These are phyloP conservation scores for Falco cherrug DNA, from an alignment of 2,797 vertebrate species.

Conservation along the genomic window DNA sequence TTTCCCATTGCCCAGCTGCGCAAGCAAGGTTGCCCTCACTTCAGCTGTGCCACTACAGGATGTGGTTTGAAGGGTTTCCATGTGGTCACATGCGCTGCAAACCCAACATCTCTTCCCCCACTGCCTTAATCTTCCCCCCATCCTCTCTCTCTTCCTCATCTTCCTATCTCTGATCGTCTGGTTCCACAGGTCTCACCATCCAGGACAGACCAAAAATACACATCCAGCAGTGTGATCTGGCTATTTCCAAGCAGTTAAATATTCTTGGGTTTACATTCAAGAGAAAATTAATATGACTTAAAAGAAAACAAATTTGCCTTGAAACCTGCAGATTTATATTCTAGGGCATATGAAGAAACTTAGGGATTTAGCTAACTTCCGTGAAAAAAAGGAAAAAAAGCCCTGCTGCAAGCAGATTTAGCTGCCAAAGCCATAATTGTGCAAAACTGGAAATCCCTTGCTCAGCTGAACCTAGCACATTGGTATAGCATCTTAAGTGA, in stretches of 20 bases:
- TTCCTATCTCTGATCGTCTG: rapidly evolving
- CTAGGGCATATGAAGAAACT: background rate
- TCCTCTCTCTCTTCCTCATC: background rate
- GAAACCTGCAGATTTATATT: background rate
- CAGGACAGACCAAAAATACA: background rate
- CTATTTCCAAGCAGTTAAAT: background rate
- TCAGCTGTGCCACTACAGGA: background rate
- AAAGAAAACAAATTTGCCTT: background rate
- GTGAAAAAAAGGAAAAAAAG: background rate
- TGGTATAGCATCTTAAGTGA: conserved; percentile 52
- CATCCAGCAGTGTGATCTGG: background rate
- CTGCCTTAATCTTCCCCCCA: background rate
- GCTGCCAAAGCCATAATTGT: conserved; percentile 36
- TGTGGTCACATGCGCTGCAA: rapidly evolving
- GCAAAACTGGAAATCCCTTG: conserved; percentile 37
- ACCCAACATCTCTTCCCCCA: background rate
- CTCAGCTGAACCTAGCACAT: background rate
- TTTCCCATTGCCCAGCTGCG: rapidly evolving
- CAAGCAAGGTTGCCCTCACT: rapidly evolving
- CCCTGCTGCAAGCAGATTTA: background rate
- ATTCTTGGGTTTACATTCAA: background rate
- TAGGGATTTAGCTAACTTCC: background rate
- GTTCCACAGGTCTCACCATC: background rate
- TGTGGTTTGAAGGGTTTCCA: background rate
- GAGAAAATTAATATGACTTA: background rate